These are phyloP conservation scores for Tachystola acroxantha DNA, from an alignment of 2,888 invertebrate species.

Conservation along the genomic window DNA sequence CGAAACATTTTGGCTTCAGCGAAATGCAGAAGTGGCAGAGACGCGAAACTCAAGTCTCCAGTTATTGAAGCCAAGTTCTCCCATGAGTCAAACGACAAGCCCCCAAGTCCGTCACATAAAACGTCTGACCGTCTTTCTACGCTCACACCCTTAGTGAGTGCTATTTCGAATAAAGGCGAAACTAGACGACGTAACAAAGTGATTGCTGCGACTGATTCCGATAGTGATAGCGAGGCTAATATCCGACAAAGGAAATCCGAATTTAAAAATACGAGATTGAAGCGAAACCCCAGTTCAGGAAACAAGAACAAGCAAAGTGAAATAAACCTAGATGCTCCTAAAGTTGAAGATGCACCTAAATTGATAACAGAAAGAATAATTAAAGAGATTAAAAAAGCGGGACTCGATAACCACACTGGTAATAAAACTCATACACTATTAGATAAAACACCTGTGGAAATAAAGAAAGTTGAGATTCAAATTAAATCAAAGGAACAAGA, in stretches of 20 bases:
- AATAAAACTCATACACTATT: conserved; percentile 21
- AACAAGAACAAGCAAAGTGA: conserved; percentile 60
- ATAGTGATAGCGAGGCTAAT: conserved; percentile 58
- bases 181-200: conserved; percentile 68
- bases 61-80: conserved; percentile 85
- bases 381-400: conserved; percentile 55
- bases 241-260: conserved; percentile 66
- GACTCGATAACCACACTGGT: conserved; percentile 39
- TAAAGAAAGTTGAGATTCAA: conserved; percentile 22
- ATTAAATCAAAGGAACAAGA: conserved; percentile 28
- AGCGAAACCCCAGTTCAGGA: conserved; percentile 59
- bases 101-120: conserved; percentile 68
- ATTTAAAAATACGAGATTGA: conserved; percentile 64
- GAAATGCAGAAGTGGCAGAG: conserved; percentile 89
- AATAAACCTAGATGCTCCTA: conserved; percentile 39
- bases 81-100: conserved; percentile 74
- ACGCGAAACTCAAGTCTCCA: conserved; percentile 84
- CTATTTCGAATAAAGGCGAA: conserved; percentile 70
- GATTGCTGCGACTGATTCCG: conserved; percentile 64
- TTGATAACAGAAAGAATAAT: conserved; percentile 53
- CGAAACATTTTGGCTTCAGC: conserved; percentile 93
- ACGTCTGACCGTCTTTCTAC: conserved; percentile 75
- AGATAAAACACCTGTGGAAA: conserved; percentile 28
- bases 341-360: conserved; percentile 51
- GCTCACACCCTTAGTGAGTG: conserved; percentile 74